These are phyloP conservation scores for Atherinomorus stipes DNA, from an alignment of 2,113 vertebrate genomes.

Conservation along the genomic window DNA sequence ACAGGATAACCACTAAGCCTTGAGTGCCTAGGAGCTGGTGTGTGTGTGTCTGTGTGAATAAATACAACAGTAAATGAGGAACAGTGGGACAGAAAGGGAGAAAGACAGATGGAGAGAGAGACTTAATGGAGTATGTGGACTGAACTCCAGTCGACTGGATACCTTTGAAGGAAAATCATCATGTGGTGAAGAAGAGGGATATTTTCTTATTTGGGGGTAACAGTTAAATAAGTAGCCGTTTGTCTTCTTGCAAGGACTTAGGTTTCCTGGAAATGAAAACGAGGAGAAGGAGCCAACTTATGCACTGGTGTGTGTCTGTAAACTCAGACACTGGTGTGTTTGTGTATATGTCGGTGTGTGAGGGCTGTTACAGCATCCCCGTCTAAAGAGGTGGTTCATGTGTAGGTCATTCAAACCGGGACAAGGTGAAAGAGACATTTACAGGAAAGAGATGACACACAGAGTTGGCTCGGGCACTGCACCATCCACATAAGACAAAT, in stretches of 20 bases:
- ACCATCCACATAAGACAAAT: slow-evolving; percentile 42
- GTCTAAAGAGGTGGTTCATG: slow-evolving; percentile 53
- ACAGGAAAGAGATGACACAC: slow-evolving; percentile 27
- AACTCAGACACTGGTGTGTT: slow-evolving; percentile 53
- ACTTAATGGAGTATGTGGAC: slow-evolving; percentile 72
- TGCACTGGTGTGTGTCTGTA: slow-evolving; percentile 64
- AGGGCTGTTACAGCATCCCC: slow-evolving; percentile 43
- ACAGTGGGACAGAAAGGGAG: slow-evolving; percentile 60
- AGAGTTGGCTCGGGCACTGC: slow-evolving; percentile 18
- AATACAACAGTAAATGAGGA: slow-evolving; percentile 67
- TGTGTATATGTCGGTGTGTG: slow-evolving; percentile 50
- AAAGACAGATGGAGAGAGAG: slow-evolving; percentile 67
- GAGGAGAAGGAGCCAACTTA: slow-evolving; percentile 61
- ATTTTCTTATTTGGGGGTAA: slow-evolving; percentile 79
- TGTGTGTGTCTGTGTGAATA: slow-evolving; percentile 53
- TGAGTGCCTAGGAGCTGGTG: slow-evolving; percentile 55
- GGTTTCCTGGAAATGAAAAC: slow-evolving; percentile 72
- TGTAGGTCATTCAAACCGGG: slow-evolving; percentile 61
- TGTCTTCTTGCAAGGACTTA: slow-evolving; percentile 72
- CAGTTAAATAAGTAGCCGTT: slow-evolving; percentile 76
- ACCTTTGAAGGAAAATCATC: slow-evolving; percentile 72
- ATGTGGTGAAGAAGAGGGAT: slow-evolving; percentile 71
- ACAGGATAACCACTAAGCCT: slow-evolving; percentile 75
- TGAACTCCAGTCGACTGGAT: slow-evolving; percentile 67
- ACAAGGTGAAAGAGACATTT: slow-evolving; percentile 67